phyloP scores from a whole-genome alignment of 2,888 invertebrate genomes.

The Listrodromus nycthemerus region DNA sequence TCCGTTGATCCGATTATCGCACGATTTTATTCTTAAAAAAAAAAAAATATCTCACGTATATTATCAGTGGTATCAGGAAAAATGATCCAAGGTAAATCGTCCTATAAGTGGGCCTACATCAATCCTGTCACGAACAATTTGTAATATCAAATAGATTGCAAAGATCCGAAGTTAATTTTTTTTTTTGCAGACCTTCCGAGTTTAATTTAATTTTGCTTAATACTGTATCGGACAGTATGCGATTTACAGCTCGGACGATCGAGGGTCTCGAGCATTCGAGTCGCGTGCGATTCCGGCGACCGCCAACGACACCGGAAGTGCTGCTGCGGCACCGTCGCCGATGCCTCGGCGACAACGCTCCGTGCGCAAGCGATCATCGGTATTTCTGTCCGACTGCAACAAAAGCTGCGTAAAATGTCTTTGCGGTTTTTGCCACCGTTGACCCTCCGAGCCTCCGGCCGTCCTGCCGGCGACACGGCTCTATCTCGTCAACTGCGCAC shows the following conservation, averaged over 20 bases:
- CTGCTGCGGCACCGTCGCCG: conserved; percentile 26
- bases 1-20: neutral
- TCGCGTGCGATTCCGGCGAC: conserved; percentile 64
- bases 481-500: neutral
- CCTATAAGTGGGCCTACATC: neutral
- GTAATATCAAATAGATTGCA: neutral
- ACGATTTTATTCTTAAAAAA: neutral
- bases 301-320: conserved; percentile 61
- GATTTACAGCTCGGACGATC: conserved; percentile 5
- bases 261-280: conserved; percentile 59
- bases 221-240: neutral
- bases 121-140: neutral
- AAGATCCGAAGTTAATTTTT: conserved; percentile 9
- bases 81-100: neutral
- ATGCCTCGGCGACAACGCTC: conserved; percentile 33
- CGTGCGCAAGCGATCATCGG: neutral
- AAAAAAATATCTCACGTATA: neutral
- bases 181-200: neutral
- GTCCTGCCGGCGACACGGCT: neutral
- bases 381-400: conserved; percentile 14
- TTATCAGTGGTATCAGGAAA: neutral
- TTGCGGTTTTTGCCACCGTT: neutral
- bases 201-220: conserved; percentile 30
- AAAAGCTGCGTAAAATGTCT: conserved; percentile 25
- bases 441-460: neutral